Evolutionary conservation across 2,113 vertebrate species (phyloP).

Genomic region (Quiscalus mexicanus): DNA sequence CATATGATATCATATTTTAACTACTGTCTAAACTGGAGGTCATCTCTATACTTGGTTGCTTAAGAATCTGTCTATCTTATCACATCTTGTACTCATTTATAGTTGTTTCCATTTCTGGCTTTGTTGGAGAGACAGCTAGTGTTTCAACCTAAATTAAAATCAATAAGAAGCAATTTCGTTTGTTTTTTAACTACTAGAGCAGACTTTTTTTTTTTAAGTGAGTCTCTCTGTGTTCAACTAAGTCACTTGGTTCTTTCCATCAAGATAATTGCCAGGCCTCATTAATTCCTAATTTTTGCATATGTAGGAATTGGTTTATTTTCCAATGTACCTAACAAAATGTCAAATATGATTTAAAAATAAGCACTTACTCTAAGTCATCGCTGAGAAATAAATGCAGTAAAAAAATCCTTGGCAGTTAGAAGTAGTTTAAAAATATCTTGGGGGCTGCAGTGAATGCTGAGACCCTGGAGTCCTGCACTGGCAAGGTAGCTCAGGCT

Average conservation of each 20-base stretch:
- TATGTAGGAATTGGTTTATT: constrained; percentile 11
- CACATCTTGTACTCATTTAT: constrained; percentile 54
- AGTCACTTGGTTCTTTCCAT: constrained; percentile 19
- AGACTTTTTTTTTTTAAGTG: background rate
- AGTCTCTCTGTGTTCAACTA: constrained; percentile 10
- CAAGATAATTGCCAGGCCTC: constrained; percentile 12
- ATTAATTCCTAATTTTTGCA: constrained; percentile 51
- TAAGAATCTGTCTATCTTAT: constrained; percentile 52
- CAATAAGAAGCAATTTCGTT: constrained; percentile 77
- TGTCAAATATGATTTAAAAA: constrained; percentile 21
- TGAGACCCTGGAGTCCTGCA: background rate
- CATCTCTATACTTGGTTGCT: constrained; percentile 16
- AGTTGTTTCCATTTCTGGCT: constrained; percentile 61
- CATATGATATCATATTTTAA: constrained; percentile 37
- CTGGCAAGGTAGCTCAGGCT: background rate
- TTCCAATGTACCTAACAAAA: constrained; percentile 21
- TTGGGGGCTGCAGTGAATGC: background rate
- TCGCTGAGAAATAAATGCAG: background rate
- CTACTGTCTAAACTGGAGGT: constrained; percentile 16
- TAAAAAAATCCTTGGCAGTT: background rate
- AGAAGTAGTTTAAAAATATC: background rate
- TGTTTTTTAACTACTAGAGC: constrained; percentile 73
- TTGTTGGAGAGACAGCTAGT: constrained; percentile 67
- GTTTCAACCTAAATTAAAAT: constrained; percentile 77
- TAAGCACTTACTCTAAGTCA: background rate